Evolutionary conservation across 2,797 vertebrate genomes (phyloP).

Genomic region (Gorsachius magnificus): DNA sequence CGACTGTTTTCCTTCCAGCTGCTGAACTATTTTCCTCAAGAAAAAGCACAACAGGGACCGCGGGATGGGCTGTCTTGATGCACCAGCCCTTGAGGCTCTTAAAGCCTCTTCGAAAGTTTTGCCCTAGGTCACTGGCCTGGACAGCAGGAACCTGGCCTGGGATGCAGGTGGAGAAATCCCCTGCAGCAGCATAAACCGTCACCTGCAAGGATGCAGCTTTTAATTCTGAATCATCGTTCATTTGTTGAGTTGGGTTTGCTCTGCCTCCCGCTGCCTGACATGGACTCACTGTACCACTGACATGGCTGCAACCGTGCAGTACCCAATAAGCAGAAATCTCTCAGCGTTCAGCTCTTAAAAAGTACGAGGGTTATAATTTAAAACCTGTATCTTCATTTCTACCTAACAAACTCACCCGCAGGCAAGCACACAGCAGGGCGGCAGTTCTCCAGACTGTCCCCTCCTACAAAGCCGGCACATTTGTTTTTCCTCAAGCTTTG

Average conservation of each 20-base stretch:
- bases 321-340: background rate
- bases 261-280: background rate
- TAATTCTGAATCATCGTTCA: background rate
- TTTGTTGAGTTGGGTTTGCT: background rate
- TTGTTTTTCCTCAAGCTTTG: background rate
- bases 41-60: background rate
- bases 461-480: background rate
- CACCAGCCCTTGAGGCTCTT: background rate
- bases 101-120: background rate
- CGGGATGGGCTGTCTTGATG: background rate
- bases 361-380: background rate
- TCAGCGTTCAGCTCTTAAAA: background rate
- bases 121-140: background rate
- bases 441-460: background rate
- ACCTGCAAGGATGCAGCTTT: background rate
- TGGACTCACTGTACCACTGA: background rate
- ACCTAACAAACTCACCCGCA: background rate
- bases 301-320: background rate
- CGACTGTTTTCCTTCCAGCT: background rate
- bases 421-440: fast-evolving
- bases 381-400: background rate
- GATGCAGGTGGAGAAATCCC: background rate
- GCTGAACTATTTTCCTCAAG: background rate
- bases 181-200: background rate
- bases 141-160: background rate